Conservation (phyloP, 2,888 invertebrate genomes). For the Philereme vetulata region DNA sequence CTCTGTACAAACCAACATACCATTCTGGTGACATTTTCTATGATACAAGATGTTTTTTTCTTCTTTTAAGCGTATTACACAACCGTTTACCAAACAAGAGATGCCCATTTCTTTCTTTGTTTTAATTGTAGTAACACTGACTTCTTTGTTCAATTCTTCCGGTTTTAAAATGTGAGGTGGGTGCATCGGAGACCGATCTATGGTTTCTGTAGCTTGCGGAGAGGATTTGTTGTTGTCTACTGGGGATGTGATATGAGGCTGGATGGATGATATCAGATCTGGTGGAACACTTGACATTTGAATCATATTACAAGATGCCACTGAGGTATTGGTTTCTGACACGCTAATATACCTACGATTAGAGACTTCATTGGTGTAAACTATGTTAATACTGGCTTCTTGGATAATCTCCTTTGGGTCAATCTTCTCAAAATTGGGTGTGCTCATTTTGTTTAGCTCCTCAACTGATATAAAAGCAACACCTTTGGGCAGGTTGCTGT, state of each 20-base stretch:
- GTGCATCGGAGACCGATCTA: slow-evolving; percentile 32
- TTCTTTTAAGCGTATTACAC: slow-evolving; percentile 83
- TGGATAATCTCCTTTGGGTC: slow-evolving; percentile 78
- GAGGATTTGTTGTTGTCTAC: slow-evolving; percentile 41
- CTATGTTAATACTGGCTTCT: slow-evolving; percentile 79
- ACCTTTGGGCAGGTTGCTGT: slow-evolving; percentile 67
- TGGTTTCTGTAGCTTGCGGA: slow-evolving; percentile 34
- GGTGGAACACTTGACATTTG: slow-evolving; percentile 71
- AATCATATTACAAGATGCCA: slow-evolving; percentile 57
- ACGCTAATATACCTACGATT: slow-evolving; percentile 62
- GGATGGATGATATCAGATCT: slow-evolving; percentile 74
- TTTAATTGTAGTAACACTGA: slow-evolving; percentile 37
- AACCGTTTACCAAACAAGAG: slow-evolving; percentile 81
- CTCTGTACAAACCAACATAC: slow-evolving; percentile 85
- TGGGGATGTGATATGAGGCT: slow-evolving; percentile 47
- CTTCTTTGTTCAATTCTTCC: slow-evolving; percentile 45
- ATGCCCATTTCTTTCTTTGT: slow-evolving; percentile 48
- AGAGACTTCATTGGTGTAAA: slow-evolving; percentile 71
- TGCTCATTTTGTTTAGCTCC: slow-evolving; percentile 75
- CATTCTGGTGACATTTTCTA: slow-evolving; percentile 84
- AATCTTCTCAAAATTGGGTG: slow-evolving; percentile 75
- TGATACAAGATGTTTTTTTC: slow-evolving; percentile 86
- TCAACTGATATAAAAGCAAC: slow-evolving; percentile 76
- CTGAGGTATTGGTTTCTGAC: slow-evolving; percentile 52
- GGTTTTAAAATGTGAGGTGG: slow-evolving; percentile 48